These are phyloP conservation scores for Arctocebus calabarensis DNA, from an alignment of 2,797 vertebrate species.

Conservation along the genomic window DNA sequence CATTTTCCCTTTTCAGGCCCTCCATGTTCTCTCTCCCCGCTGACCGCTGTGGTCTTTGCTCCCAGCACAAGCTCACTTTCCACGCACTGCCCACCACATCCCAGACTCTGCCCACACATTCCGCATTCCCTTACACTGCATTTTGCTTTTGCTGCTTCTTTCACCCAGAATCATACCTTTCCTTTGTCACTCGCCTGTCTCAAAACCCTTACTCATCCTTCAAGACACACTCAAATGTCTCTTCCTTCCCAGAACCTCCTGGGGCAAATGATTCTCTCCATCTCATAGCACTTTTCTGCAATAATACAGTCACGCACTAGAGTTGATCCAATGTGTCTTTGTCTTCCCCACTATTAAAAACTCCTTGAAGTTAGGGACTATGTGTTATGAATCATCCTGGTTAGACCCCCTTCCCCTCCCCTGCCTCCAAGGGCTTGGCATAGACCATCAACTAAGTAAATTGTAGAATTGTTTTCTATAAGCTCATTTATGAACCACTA, in stretches of 20 bases:
- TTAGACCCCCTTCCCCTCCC: fast-evolving
- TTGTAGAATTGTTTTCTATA: neutral
- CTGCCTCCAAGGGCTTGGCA: neutral
- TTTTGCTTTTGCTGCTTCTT: neutral
- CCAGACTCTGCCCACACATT: neutral
- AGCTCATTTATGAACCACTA: neutral
- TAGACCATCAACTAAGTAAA: neutral
- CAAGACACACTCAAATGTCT: neutral
- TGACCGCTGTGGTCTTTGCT: too few relatives aligned
- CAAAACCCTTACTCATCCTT: neutral
- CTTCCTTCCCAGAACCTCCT: neutral
- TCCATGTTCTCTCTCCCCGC: neutral
- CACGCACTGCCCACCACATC: fast-evolving
- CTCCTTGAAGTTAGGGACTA: neutral
- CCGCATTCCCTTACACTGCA: neutral
- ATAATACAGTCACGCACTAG: neutral
- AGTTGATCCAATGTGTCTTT: neutral
- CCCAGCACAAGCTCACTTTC: neutral
- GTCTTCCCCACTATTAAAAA: neutral
- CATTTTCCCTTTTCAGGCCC: neutral
- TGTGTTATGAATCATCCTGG: neutral
- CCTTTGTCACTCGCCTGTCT: neutral
- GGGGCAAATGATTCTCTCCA: neutral
- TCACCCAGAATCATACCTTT: neutral
- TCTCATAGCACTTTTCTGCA: neutral